Percentiles rank a stretch among this genome's conserved stretches.
Conservation (phyloP, 2,888 invertebrate species). For the Meloe dianella region DNA sequence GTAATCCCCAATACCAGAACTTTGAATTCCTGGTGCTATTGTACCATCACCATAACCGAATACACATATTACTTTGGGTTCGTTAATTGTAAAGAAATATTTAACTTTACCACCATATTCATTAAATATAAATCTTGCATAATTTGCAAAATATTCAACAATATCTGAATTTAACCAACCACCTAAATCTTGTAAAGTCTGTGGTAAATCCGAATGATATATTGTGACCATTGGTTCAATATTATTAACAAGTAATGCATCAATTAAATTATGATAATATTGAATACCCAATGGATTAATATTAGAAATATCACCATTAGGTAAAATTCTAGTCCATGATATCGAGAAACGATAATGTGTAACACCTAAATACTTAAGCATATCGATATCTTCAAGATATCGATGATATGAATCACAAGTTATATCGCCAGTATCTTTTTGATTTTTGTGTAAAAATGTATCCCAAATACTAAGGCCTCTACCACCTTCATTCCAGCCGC, state of each 20-base stretch:
- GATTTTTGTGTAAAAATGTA: conserved; percentile 54
- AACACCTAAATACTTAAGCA: conserved; percentile 68
- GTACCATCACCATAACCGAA: conserved; percentile 33
- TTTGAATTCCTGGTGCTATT: conserved; percentile 36
- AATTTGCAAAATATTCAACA: conserved; percentile 38
- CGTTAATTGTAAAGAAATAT: conserved; percentile 44
- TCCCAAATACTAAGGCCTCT: conserved; percentile 43
- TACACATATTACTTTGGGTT: conserved; percentile 37
- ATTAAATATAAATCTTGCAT: conserved; percentile 40
- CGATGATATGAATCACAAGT: conserved; percentile 74
- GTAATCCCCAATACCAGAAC: conserved; percentile 68
- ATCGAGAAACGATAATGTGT: conserved; percentile 75
- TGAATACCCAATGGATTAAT: conserved; percentile 73
- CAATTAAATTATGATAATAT: conserved; percentile 39
- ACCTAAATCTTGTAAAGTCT: conserved; percentile 55
- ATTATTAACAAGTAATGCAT: conserved; percentile 59
- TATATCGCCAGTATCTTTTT: conserved; percentile 67
- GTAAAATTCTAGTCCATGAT: conserved; percentile 78
- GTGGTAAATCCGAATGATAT: conserved; percentile 65
- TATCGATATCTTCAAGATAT: conserved; percentile 68
- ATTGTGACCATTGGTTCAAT: conserved; percentile 64
- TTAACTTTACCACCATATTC: conserved; percentile 43
- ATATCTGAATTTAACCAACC: conserved; percentile 38
- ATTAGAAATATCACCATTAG: conserved; percentile 68
- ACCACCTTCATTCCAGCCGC: conserved; percentile 53